Evolutionary conservation across 2,113 vertebrate species (phyloP).

Genomic region (Progne subis): DNA sequence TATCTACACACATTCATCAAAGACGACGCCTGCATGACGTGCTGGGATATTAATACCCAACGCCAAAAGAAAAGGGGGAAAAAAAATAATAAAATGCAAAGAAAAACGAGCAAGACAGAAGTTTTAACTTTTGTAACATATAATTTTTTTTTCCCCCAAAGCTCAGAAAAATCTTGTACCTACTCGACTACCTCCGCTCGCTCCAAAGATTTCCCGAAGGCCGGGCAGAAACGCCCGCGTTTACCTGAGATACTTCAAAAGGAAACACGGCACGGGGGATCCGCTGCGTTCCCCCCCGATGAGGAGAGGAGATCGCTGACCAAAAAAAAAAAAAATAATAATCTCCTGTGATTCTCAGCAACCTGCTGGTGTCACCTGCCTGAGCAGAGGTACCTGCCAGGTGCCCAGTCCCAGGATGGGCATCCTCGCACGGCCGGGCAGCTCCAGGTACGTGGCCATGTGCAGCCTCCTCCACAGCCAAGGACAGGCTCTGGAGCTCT

Average conservation of each 20-base stretch:
- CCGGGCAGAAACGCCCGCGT: background rate
- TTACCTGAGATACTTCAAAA: background rate
- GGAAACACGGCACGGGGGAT: accelerated
- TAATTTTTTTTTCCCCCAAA: background rate
- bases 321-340: background rate
- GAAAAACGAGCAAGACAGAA: background rate
- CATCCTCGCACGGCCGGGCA: background rate
- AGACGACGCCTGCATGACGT: background rate
- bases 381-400: conserved; percentile 14
- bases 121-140: background rate
- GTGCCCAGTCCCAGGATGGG: background rate
- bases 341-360: accelerated
- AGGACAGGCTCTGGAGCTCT: background rate
- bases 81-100: background rate
- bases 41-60: background rate
- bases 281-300: background rate
- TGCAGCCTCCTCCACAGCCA: accelerated
- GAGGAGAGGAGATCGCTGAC: background rate
- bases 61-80: background rate
- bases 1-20: too few relatives aligned
- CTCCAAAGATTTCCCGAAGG: background rate
- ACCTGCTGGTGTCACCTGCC: background rate
- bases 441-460: background rate
- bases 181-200: background rate
- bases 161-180: background rate